Base-by-base conservation (phyloP, 2,888 invertebrate genomes). In the Lasius platythorax region DNA sequence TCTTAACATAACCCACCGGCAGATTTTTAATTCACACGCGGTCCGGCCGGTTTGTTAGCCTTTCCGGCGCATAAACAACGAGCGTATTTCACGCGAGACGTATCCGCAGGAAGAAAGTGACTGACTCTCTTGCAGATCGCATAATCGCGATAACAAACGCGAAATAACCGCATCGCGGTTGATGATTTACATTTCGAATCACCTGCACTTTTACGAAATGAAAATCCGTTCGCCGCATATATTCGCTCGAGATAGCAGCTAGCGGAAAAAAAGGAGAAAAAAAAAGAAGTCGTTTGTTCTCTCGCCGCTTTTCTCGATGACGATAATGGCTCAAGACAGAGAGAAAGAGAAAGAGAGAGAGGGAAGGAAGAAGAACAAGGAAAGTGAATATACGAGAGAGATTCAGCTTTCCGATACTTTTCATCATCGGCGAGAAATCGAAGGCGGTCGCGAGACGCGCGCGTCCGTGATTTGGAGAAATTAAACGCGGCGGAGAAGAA, bases 51-150 rank as follows among this genome's bases (percentile, higher is more conserved):
- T 75, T 84, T 50, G 75, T 82, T 84, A 74, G 84, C 63, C 73
- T 82, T 82, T 82, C 84, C 82, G 75, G 74, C 37, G 82, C 74
- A 68, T 68, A 82, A 75, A 82, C 74, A 81, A 81, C 84, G 28
- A 61, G 61, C 43, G 50, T 58, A 53, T 84, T 81, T 81, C 81
- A 73, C 79, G 79, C 70, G 53, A 83, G 63, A 68, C 79, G 83
- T 61, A 83, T 82, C 76, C 75, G 85, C 82, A 73, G 70, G 79
- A 85, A 76, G 85, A 85, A 85, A 85, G 85, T 82, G 75, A 85
- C 81, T 70, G 66, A 46, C 63, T 68, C 53, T 53, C 67, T 50
- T 50, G 82, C 76, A 78, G 83, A 78, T 67, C 74, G 73, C 68
- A 28, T 50, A 33, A 46, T 12, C 63, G 74, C 18, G 81, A 81